Conservation (phyloP, 2,113 vertebrate species). For the Cyphomyrus discorhynchus region DNA sequence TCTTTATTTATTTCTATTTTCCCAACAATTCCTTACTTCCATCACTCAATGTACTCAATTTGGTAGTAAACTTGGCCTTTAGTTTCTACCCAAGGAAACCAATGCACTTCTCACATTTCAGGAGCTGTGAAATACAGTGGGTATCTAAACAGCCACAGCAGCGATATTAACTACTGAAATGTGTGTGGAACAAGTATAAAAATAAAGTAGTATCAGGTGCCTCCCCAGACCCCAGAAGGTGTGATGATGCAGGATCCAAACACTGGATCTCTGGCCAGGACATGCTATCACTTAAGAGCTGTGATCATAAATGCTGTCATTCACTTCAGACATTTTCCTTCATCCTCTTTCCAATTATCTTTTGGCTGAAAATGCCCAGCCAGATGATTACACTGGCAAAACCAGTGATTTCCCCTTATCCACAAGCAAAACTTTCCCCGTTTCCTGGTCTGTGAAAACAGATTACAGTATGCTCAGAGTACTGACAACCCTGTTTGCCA, state of each 20-base stretch:
- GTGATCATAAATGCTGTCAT: background rate
- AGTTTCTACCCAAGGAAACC: background rate
- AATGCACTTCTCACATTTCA: background rate
- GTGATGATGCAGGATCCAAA: background rate
- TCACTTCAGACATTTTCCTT: background rate
- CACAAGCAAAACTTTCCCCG: background rate
- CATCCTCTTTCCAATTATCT: background rate
- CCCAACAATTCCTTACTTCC: background rate
- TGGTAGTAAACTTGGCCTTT: background rate
- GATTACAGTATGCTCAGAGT: background rate
- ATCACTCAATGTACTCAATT: background rate
- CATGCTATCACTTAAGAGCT: background rate
- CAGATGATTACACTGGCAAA: background rate
- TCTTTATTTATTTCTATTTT: background rate
- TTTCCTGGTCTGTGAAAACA: background rate
- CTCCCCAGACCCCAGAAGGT: background rate
- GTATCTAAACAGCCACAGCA: background rate
- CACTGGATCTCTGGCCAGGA: background rate
- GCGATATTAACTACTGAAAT: background rate
- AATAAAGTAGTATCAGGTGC: background rate
- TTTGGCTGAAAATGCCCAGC: background rate
- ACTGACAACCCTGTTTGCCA: too few species aligned
- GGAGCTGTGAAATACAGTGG: background rate
- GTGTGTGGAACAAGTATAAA: background rate
- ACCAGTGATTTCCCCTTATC: background rate